Base-by-base conservation (phyloP, 2,113 vertebrate genomes). In the Girardinichthys multiradiatus region DNA sequence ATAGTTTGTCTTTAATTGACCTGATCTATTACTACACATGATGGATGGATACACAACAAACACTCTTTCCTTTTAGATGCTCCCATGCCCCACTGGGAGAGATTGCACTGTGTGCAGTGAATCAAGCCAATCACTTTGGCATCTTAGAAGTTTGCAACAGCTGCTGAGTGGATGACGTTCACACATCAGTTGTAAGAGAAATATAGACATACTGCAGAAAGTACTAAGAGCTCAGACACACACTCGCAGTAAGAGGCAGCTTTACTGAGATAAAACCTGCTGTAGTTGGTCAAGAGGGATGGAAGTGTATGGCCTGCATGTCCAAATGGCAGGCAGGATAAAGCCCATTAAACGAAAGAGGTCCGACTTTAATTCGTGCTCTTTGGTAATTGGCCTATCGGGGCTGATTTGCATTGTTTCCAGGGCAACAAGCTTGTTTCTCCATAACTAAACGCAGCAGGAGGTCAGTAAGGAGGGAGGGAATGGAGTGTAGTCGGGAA, bases 371-470 rank as follows among this genome's bases (percentile, higher is more conserved):
- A 90, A 91, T 91, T 87, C 83, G 80, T 30, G 61, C 80, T 82
- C 80, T 82, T 85, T 90, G 68, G 68, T 91, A 88, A 90, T 87
- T 90, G 83, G 86, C 76, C 87, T 54, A 13, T 68, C 29, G 83
- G 79, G 90, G 69, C 42, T 2, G 19, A 77, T 91, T 86, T 89
- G 71, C 76, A 76, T 86, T 74, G 88, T 91, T 90, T 82, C 90
- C 81, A 76, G 10, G 73, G 90, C 85, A 87, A 89, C 90, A 69
- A 48, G 85, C 83, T 63, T 76, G 63, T 83, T 84, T 83, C 72
- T 62, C 17, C 64, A 74, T 64, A 74, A 68, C 68, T 63, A 45
- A 77, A 70, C 74, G 54, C 85, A 85, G 77, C 19, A 4, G 73
- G 81, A 68, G 31, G 29, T 15, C 60, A 31, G 64, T 21, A 33